Conservation (phyloP, 2,888 invertebrate species). For the Tridacna crocea region DNA sequence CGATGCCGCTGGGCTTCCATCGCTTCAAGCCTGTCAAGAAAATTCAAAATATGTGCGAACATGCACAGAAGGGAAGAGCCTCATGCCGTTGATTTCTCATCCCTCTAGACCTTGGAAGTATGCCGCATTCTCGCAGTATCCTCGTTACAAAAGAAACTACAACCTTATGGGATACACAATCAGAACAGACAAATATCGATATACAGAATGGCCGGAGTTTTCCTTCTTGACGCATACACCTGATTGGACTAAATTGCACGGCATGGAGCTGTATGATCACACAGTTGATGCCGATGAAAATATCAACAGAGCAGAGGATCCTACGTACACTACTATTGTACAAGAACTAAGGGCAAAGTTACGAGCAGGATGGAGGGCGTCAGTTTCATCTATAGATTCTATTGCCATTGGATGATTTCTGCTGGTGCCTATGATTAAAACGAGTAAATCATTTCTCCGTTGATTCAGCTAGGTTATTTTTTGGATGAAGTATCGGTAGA, state of each 20-base stretch:
- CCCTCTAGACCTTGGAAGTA: constrained; percentile 38
- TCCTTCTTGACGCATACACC: constrained; percentile 35
- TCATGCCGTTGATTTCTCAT: constrained; percentile 58
- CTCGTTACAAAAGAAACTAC: background rate
- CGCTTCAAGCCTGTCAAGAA: constrained; percentile 51
- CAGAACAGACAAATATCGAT: constrained; percentile 64
- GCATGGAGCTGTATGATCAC: constrained; percentile 64
- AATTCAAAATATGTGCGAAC: constrained; percentile 42
- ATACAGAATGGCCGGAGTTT: constrained; percentile 71
- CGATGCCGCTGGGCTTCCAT: constrained; percentile 63
- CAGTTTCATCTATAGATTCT: constrained; percentile 4
- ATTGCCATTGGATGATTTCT: background rate
- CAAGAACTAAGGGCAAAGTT: constrained; percentile 58
- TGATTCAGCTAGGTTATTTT: too few species aligned
- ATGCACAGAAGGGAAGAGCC: constrained; percentile 65
- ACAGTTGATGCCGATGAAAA: constrained; percentile 62
- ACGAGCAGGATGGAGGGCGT: constrained; percentile 69
- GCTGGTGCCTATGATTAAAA: background rate
- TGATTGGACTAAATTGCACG: constrained; percentile 48
- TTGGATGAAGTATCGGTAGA: too few species aligned
- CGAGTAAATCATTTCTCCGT: background rate
- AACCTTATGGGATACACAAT: constrained; percentile 65
- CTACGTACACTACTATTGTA: constrained; percentile 74
- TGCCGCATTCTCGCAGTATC: constrained; percentile 62
- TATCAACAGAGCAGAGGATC: constrained; percentile 48